Conservation (phyloP, 1,140 invertebrate genomes). For the Drosophila tristis region DNA sequence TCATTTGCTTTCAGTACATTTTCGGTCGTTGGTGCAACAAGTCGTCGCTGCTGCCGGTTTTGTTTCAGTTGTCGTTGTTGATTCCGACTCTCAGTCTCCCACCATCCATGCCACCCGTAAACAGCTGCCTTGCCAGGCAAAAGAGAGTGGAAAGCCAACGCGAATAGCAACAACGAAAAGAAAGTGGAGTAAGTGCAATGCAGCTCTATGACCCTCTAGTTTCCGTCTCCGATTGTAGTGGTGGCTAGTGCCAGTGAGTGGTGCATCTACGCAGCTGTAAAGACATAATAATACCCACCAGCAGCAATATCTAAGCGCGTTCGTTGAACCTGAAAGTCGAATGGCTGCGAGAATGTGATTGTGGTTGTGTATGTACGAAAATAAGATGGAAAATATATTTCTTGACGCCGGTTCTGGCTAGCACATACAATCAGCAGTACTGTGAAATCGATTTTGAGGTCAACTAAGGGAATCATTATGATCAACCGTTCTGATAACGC, state of each 20-base stretch:
- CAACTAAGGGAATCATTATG: neutral
- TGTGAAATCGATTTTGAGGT: conserved; percentile 36
- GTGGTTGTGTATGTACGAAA: neutral
- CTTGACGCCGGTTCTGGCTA: conserved; percentile 4
- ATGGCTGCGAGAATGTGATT: conserved; percentile 11
- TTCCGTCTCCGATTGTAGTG: neutral
- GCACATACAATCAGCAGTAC: neutral
- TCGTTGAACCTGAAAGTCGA: conserved; percentile 46
- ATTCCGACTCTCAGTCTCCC: too few species aligned
- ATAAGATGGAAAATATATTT: conserved; percentile 20
- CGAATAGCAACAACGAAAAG: conserved; percentile 42
- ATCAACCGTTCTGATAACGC: neutral
- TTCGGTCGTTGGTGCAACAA: conserved; percentile 72
- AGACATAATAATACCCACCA: neutral
- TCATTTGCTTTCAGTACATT: conserved; percentile 64
- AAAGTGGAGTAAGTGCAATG: conserved; percentile 70
- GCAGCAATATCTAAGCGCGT: conserved; percentile 22
- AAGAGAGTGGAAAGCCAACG: conserved; percentile 43
- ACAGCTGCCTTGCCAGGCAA: conserved; percentile 14
- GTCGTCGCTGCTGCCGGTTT: conserved; percentile 39
- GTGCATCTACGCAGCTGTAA: conserved; percentile 19
- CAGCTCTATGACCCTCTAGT: conserved; percentile 4
- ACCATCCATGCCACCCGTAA: neutral
- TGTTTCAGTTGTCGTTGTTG: conserved; percentile 14
- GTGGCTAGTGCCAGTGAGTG: conserved; percentile 14